Conservation (phyloP, 2,797 vertebrate genomes). For the Ptychobarbus kaznakovi region DNA sequence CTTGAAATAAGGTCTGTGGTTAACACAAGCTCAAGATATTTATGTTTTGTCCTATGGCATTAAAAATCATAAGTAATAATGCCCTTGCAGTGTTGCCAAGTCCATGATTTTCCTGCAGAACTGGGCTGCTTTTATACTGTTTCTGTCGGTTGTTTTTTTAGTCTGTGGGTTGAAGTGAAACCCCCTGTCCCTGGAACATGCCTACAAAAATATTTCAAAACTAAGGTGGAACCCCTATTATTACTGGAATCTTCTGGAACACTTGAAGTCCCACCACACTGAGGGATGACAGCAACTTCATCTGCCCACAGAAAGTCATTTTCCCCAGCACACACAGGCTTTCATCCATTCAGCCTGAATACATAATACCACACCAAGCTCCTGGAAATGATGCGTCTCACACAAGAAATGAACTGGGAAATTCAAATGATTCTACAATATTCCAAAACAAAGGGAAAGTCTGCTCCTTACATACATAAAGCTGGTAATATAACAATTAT, state of each 20-base stretch:
- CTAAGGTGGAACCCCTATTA: not conserved
- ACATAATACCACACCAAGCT: conserved; percentile 58
- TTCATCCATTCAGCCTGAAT: conserved; percentile 62
- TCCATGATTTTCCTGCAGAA: not conserved
- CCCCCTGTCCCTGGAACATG: not conserved
- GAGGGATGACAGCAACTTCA: too few species aligned
- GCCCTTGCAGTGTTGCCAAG: not conserved
- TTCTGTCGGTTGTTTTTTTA: not conserved
- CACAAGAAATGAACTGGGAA: not conserved
- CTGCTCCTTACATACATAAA: not conserved
- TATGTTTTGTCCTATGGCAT: not conserved
- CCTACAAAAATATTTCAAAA: too few species aligned
- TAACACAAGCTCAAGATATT: not conserved
- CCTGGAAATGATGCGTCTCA: conserved; percentile 14
- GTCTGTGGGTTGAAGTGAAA: not conserved
- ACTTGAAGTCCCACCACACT: too few species aligned
- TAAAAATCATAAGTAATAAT: not conserved
- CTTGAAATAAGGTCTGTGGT: not conserved
- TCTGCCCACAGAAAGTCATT: too few species aligned
- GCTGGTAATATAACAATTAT: not conserved
- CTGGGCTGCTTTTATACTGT: not conserved
- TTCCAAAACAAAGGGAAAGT: conserved; percentile 5
- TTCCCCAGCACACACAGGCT: conserved; percentile 52
- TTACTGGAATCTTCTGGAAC: too few species aligned
- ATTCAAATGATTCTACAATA: not conserved